Percentiles rank a stretch among this genome's conserved stretches.
These are phyloP conservation scores for Rousettus leschenaultii DNA, from an alignment of 2,113 vertebrate genomes.

Conservation along the genomic window DNA sequence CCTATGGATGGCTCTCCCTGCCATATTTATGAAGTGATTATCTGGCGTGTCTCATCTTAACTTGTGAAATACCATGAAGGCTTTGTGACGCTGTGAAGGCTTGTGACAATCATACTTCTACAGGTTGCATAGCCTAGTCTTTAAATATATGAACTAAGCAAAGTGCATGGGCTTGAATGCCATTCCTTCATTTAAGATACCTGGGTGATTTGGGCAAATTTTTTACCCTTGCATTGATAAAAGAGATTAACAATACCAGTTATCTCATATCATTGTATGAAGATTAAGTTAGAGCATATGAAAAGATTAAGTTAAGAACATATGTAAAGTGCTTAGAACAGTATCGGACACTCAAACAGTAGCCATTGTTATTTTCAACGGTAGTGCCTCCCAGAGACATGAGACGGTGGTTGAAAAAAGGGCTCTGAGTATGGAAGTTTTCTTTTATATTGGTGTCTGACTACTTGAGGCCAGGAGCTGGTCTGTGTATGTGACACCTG, in stretches of 20 bases:
- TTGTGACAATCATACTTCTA: background rate
- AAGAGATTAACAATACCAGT: background rate
- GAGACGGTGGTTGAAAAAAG: background rate
- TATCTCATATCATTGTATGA: background rate
- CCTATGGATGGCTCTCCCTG: background rate
- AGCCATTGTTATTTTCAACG: background rate
- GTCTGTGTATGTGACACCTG: fast-evolving
- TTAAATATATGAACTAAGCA: background rate
- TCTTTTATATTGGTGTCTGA: background rate
- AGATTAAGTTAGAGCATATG: background rate
- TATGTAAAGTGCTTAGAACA: background rate
- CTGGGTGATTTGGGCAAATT: background rate
- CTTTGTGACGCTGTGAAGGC: background rate
- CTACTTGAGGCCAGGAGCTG: background rate
- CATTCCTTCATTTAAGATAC: background rate
- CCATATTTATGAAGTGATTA: background rate
- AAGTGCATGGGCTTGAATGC: background rate
- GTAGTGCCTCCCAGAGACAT: background rate
- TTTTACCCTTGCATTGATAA: background rate
- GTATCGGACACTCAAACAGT: background rate
- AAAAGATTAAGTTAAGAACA: background rate
- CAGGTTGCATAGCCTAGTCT: background rate
- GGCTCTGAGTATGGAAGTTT: background rate
- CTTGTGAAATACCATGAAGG: background rate
- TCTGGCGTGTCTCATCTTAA: background rate